A percentile compares a stretch with the other conserved stretches of the same genome.
These are phyloP conservation scores for Drosophila elegans DNA, from an alignment of 1,140 invertebrate genomes.

Conservation along the genomic window DNA sequence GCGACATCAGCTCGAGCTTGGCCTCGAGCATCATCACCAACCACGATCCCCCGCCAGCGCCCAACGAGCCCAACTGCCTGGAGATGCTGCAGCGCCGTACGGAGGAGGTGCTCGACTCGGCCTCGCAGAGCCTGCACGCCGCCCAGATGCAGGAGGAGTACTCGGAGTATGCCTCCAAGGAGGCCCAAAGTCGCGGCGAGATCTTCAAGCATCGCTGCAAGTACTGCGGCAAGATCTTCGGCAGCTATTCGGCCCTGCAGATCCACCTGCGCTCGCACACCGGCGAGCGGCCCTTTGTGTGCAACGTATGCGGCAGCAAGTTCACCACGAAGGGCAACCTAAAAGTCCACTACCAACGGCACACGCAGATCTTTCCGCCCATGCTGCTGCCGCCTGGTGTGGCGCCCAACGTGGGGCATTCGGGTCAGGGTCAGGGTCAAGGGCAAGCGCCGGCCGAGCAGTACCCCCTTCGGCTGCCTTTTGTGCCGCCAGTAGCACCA, in stretches of 20 bases:
- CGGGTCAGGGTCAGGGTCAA: conserved; percentile 22
- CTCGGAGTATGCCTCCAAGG: conserved; percentile 87
- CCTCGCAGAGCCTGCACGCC: conserved; percentile 94
- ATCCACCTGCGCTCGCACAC: conserved; percentile 98
- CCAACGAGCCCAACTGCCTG: conserved; percentile 92
- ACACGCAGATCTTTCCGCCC: conserved; percentile 95
- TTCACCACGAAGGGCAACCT: conserved; percentile 99
- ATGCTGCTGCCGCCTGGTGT: conserved; percentile 86
- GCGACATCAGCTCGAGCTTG: conserved; percentile 88
- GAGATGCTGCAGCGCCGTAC: conserved; percentile 96
- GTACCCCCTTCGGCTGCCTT: conserved; percentile 64
- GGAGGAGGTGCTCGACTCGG: conserved; percentile 95
- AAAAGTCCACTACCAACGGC: conserved; percentile 98
- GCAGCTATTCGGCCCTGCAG: conserved; percentile 97
- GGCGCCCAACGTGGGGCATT: conserved; percentile 15
- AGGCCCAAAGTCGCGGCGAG: conserved; percentile 88
- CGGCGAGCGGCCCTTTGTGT: conserved; percentile 98
- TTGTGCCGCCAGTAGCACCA: conserved; percentile 40
- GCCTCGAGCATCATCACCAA: conserved; percentile 95
- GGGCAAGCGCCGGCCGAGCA: conserved; percentile 14
- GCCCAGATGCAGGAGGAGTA: conserved; percentile 95
- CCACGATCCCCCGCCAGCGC: conserved; percentile 89
- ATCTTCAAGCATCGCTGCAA: conserved; percentile 98
- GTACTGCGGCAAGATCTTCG: conserved; percentile 99
- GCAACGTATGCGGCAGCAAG: conserved; percentile 98